Evolutionary conservation across 2,888 invertebrate genomes (phyloP), one percentile per base, ranked within the genome.

Genomic region (Gryllus longicercus): DNA sequence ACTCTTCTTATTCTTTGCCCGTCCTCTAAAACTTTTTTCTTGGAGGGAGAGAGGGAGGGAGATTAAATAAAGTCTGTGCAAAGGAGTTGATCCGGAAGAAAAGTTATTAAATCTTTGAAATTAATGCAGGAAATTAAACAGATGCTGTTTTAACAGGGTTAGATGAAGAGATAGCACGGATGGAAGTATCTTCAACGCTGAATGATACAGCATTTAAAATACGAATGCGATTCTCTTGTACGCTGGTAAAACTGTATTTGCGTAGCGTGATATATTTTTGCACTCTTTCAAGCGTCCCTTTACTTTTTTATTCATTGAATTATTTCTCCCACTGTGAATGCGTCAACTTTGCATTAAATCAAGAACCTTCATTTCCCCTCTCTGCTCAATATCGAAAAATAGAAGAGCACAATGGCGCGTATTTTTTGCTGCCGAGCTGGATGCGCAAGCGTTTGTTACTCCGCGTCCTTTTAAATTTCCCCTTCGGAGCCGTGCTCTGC

Each of bases 251-350:
- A 38, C 8, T 38, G 38, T 38, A 38, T 38, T 38, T 38, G 38
- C 38, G 38, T 38, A 18, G n/a, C 63, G 63, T 18, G n/a, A 63
- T 8, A 63, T n/a, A 16, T 18, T 14, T 14, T 18, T 63, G 10
- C n/a, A 8, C 63, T 63, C 14, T 18, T 63, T n/a, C 63, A 63
- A 63, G 16, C n/a, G n/a, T 63, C n/a, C 63, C 63, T 63, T 63
- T 63, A 4, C n/a, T 63, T 63, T n/a, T 63, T 63, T 63, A 18
- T 63, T 63, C 12, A 63, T 63, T 63, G 63, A 12, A 63, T 63
- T 63, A 63, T 63, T 63, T 63, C 63, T 63, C 63, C 63, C n/a
- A 4, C 63, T 63, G 63, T 63, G 63, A 63, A 63, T n/a, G 63
- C 14, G 63, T 63, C 63, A 63, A 63, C 38, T 63, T 63, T 63